Percentiles rank a stretch among this genome's conserved stretches.
Evolutionary conservation across 2,797 vertebrate genomes (phyloP).

Genomic region (Mormyrus hasselquistii): DNA sequence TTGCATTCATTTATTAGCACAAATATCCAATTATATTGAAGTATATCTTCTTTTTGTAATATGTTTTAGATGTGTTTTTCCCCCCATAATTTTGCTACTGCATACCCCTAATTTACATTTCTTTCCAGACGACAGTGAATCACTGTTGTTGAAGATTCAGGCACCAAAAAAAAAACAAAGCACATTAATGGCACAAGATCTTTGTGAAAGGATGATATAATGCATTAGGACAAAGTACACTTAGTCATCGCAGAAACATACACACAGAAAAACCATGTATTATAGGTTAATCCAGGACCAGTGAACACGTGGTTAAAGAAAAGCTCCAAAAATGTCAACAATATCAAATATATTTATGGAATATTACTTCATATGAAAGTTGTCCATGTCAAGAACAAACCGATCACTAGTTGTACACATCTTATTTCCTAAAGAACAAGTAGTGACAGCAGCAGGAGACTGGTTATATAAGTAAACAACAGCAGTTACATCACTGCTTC

Average conservation of each 20-base stretch:
- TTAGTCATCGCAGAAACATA: not conserved
- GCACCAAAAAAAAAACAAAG: not conserved
- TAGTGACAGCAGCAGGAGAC: not conserved
- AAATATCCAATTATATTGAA: not conserved
- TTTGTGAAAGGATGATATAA: not conserved
- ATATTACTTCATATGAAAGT: not conserved
- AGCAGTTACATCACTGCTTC: conserved; percentile 15
- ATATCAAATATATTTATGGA: not conserved
- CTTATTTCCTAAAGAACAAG: not conserved
- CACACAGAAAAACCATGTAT: not conserved
- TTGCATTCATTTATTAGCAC: not conserved
- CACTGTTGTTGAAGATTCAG: not conserved
- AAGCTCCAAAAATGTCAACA: not conserved
- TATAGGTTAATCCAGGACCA: not conserved
- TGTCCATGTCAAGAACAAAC: not conserved
- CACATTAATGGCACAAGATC: not conserved
- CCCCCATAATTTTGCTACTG: not conserved
- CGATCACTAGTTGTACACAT: not conserved
- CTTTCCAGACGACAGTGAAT: not conserved
- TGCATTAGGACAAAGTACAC: not conserved
- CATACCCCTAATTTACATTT: not conserved
- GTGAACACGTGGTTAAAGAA: not conserved
- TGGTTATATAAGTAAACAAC: conserved; percentile 15
- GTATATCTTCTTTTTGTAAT: not conserved
- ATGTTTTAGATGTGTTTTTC: not conserved